Percentiles rank a stretch among this genome's conserved stretches.
Conservation (phyloP, 1,140 invertebrate genomes). For the Epicauta chinensis region DNA sequence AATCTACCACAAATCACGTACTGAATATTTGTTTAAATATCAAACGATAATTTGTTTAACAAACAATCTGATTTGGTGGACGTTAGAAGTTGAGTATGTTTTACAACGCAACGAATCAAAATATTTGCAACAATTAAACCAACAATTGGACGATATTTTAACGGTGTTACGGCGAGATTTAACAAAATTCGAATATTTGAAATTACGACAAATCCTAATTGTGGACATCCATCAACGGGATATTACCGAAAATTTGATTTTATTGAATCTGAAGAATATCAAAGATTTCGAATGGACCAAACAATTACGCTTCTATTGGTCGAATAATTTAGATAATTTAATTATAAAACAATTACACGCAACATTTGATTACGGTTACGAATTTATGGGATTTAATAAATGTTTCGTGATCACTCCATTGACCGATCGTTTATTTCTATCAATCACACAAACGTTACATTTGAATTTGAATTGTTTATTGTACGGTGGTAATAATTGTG, state of each 20-base stretch:
- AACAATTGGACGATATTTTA: conserved; percentile 76
- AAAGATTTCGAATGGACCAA: conserved; percentile 90
- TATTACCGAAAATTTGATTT: conserved; percentile 80
- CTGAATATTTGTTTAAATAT: conserved; percentile 82
- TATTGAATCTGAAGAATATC: conserved; percentile 75
- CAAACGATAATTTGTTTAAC: conserved; percentile 83
- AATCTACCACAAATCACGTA: conserved; percentile 46
- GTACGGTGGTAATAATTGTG: conserved; percentile 75
- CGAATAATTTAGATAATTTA: conserved; percentile 72
- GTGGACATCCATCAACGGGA: conserved; percentile 87
- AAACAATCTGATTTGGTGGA: conserved; percentile 90
- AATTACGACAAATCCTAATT: conserved; percentile 82
- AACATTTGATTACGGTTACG: conserved; percentile 84
- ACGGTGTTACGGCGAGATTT: conserved; percentile 63
- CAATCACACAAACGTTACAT: conserved; percentile 82
- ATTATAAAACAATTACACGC: conserved; percentile 80
- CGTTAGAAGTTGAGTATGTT: conserved; percentile 84
- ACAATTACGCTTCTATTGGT: conserved; percentile 88
- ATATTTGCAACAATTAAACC: conserved; percentile 71
- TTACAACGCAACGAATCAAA: conserved; percentile 90
- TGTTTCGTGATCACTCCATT: conserved; percentile 84
- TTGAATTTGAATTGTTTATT: conserved; percentile 86
- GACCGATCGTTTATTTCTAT: conserved; percentile 87
- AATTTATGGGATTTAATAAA: conserved; percentile 90
- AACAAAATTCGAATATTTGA: conserved; percentile 72